Base-by-base conservation (phyloP, 2,888 invertebrate species). In the Hirtodrosophila trivittata region DNA sequence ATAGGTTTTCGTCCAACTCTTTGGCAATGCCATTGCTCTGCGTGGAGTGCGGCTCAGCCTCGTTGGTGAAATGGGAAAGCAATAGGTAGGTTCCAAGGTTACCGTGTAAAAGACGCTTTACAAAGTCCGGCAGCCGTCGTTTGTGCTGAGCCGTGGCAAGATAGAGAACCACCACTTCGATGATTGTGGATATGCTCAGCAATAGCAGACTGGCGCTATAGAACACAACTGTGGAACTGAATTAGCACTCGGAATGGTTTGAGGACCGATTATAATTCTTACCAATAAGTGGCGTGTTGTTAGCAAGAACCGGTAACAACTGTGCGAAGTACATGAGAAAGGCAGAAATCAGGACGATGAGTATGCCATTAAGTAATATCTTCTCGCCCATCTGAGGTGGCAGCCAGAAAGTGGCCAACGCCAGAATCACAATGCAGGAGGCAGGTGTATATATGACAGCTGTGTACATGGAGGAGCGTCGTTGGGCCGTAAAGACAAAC, bases 341-440 rank as follows among this genome's bases (percentile, higher is more conserved):
- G 12, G 93, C 89, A n/a, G 92, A 92, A 33, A 93, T 92, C 41
- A 94, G 91, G 0, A 94, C 84, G 9, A 93, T 92, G 6, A 93
- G 92, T 47, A 92, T 91, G 5, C 93, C 93, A 70, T 93, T 93
- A 12, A 94, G 86, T 9, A 93, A 88, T 14, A 94, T 91, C 88
- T 94, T 94, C 86, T 94, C 94, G 10, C 93, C 93, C 72, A 94
- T 92, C 74, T 93, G 92, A 0, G 94, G 93, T 0, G 94, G 94
- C 41, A 94, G 78, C 93, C 93, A 93, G 87, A 94, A 95, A 1
- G 91, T 91, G 10, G 93, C 89, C 38, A 95, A 89, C 0, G 93
- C 93, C 78, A 94, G 82, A 10, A 93, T 84, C 2, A 94, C 92
- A 50, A 94, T 92, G 51, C 93, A 94, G 91, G 90, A 72, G 1